Evolutionary conservation across 2,113 vertebrate species (phyloP), one percentile per base, ranked within the genome.

Genomic region (Saguinus imperator): DNA sequence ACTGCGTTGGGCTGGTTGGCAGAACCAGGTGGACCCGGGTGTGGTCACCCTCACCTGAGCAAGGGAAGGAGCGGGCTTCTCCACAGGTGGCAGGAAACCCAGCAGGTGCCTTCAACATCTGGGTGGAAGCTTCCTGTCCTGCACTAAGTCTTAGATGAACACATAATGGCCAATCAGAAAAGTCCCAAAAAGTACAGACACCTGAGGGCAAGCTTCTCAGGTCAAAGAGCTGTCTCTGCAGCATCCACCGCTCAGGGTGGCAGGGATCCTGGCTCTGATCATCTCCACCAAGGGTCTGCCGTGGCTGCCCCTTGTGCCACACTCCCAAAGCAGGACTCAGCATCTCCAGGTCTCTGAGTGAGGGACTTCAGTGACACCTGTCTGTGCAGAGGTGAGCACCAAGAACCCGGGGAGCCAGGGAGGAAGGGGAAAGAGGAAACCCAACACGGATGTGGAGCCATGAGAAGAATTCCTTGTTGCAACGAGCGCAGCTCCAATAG

Each of bases 81-180:
- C 32, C 20, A 14, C 1, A 6, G 37, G n/a, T 12, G 45, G 58
- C n/a, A 27, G 52, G 45, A 43, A 40, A 21, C 6, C 37, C 5
- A 0, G 61, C n/a, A 29, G 57, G 52, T 12, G 1, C n/a, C 7
- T 3, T 6, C 4, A 8, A 37, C 0, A 2, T n/a, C 5, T 29
- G 35, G 18, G 50, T 0, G 12, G 43, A 35, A 27, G 55, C 40
- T 76, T 83, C 55, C 16, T 3, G 7, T 9, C 6, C 2, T 2
- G 35, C 73, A 20, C 55, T 23, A 16, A 18, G 35, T 27, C 45
- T 20, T 16, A 45, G 21, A 12, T 21, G 52, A 52, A 25, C 37
- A 8, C 0, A 2, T 0, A 21, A 10, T 0, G 23, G 35, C 40
- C 32, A 16, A 8, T 50, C n/a, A 37, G 80, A 61, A 70, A 57